A percentile compares a stretch with the other conserved stretches of the same genome.
These are phyloP conservation scores for Urocitellus parryii DNA, from an alignment of 2,113 vertebrate species.

Conservation along the genomic window DNA sequence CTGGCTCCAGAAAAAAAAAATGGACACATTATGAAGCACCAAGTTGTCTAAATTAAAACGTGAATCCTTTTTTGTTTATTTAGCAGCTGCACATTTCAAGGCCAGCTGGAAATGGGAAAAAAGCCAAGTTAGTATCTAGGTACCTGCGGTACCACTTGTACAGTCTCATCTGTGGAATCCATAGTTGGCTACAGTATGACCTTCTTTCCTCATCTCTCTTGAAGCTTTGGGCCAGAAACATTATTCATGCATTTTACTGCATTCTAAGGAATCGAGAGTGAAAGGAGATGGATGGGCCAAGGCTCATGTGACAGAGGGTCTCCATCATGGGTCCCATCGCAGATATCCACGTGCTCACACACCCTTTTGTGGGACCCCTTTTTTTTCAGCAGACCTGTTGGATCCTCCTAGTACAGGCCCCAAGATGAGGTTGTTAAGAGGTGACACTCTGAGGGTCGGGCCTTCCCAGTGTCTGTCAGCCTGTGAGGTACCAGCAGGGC, in stretches of 20 bases:
- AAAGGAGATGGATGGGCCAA: neutral
- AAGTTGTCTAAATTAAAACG: slow-evolving; percentile 58
- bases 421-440: neutral
- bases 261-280: neutral
- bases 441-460: neutral
- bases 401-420: neutral
- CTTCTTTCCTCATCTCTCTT: neutral
- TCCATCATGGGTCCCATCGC: neutral
- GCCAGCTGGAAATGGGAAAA: slow-evolving; percentile 30
- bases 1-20: neutral
- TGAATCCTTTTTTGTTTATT: slow-evolving; percentile 54
- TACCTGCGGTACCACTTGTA: slow-evolving; percentile 35
- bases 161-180: neutral
- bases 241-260: neutral
- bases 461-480: neutral
- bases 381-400: neutral
- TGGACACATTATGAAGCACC: slow-evolving; percentile 61
- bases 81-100: slow-evolving; percentile 51
- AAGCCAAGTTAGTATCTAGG: neutral
- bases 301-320: neutral
- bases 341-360: neutral
- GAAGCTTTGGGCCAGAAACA: neutral
- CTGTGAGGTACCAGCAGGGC: neutral
- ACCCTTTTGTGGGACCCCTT: neutral
- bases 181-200: neutral